Evolutionary conservation across 1,140 invertebrate species (phyloP).

Genomic region (Bombus pascuorum): DNA sequence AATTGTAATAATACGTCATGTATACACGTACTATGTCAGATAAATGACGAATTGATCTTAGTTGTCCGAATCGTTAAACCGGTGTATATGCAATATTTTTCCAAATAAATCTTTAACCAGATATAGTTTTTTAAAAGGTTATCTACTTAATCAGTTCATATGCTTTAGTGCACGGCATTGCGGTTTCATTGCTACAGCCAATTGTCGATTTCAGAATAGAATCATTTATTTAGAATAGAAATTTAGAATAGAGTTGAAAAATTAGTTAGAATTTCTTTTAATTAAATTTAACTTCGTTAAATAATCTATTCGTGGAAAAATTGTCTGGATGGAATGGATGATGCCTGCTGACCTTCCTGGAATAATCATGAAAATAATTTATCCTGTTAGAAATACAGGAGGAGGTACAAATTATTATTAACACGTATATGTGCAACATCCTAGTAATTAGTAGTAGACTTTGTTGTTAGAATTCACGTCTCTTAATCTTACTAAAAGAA

Average conservation of each 20-base stretch:
- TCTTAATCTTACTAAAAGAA: neutral
- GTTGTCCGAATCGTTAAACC: neutral
- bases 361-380: neutral
- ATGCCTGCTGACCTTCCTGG: neutral
- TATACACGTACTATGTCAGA: no score
- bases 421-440: no score
- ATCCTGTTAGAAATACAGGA: no score
- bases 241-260: no score
- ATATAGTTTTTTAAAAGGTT: neutral
- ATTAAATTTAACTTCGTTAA: no score
- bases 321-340: neutral
- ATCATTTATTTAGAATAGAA: no score
- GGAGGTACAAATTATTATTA: no score
- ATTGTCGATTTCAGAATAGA: neutral
- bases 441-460: no score
- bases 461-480: neutral
- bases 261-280: no score
- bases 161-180: no score
- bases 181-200: no score
- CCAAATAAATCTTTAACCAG: neutral
- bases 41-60: neutral
- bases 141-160: neutral
- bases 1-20: neutral
- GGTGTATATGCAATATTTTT: neutral
- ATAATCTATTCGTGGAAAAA: neutral